Conservation (phyloP, 2,888 invertebrate genomes). For the Cinara cedri region DNA sequence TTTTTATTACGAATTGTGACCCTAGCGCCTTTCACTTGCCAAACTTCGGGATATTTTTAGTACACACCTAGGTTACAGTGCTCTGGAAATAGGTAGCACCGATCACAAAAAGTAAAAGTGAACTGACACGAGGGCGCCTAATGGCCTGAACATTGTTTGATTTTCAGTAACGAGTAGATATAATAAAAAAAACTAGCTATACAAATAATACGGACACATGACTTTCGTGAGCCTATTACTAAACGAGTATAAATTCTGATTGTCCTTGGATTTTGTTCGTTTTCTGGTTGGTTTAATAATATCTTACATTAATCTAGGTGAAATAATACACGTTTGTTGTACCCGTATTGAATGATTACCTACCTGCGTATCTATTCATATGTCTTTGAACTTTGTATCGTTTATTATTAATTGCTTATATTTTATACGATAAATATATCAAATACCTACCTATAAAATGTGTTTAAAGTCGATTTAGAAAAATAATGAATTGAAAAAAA, state of each 20-base stretch:
- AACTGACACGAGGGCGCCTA: neutral
- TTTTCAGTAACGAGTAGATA: neutral
- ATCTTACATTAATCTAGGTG: neutral
- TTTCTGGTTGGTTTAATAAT: neutral
- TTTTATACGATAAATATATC: no score
- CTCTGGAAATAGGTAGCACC: neutral
- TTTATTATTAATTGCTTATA: neutral
- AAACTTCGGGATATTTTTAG: neutral
- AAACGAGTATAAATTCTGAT: neutral
- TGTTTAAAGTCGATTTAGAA: no score
- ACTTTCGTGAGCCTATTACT: neutral
- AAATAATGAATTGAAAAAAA: no score
- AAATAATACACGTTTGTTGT: neutral
- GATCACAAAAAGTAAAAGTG: conserved; percentile 32
- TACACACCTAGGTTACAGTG: neutral
- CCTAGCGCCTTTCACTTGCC: conserved; percentile 33
- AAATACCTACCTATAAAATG: no score
- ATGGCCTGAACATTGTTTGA: neutral
- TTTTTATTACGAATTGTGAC: no score
- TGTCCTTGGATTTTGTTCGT: neutral
- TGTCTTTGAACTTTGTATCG: conserved; percentile 41
- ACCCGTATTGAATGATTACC: no score
- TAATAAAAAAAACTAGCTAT: no score
- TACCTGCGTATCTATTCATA: neutral
- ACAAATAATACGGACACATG: neutral